Base-by-base conservation (phyloP, 1,140 invertebrate genomes). In the Macrocentrus cingulum region DNA sequence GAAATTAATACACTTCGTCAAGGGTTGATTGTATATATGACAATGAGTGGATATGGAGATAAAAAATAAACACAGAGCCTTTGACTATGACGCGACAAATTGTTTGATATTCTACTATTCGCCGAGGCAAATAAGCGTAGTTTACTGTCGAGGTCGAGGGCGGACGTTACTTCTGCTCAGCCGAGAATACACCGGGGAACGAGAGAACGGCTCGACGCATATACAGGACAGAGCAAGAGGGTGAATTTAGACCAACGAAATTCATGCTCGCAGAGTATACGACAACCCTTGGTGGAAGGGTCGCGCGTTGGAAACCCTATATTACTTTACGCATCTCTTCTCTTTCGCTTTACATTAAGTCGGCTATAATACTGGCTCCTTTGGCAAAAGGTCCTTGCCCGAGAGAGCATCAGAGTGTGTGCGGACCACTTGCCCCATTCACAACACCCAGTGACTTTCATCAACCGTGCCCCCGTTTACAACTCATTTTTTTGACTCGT, bases 231-330 rank as follows among this genome's bases (percentile, higher is more conserved):
- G n/a, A 11, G 4, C n/a, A 18, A 23, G 37, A 49, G 61, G 39
- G 32, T 7, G 29, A 15, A 39, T 25, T 32, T n/a, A 56, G 45
- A 46, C 56, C 69, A 66, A 66, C 69, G 48, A 65, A 76, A 73
- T 74, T 76, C 74, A 76, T 76, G 71, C 72, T 69, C 70, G 69
- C 70, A 65, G 69, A 72, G n/a, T n/a, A 63, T 67, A 66, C 72
- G 36, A 56, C 23, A 69, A 71, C 70, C 71, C 74, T 70, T 72
- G 62, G 60, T 60, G 64, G 56, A 72, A 73, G 72, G 72, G 73
- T 74, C 71, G n/a, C n/a, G n/a, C n/a, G 69, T 57, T 60, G 68
- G 63, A 62, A 64, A 66, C 70, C 70, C 68, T 68, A 70, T 75
- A 74, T 75, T 75, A 74, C 69, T 74, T 15, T 15, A 39, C 36